Base-by-base conservation (phyloP, 2,113 vertebrate species). In the Proteles cristata region DNA sequence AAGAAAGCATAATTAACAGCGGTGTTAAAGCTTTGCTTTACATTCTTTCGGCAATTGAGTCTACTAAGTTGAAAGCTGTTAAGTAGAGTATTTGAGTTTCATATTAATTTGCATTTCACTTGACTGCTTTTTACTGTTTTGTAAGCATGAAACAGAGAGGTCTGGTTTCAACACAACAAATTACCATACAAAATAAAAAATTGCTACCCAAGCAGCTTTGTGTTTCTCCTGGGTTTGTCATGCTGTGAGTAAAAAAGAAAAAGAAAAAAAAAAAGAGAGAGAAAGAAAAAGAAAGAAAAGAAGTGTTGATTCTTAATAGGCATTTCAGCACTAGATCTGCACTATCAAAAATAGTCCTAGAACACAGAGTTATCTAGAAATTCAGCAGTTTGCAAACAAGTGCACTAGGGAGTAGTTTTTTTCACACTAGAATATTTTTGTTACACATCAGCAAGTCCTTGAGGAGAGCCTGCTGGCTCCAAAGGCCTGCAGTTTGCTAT, bases 381-480 rank as follows among this genome's bases (percentile, higher is more conserved):
- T 98, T 98, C 98, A 98, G 98, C 98, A 98, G 98, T 98, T 98
- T 98, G 97, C 97, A 98, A 98, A 98, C 97, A 98, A 97, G 95
- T 97, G 94, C 97, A 96, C 95, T 94, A 97, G 97, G 98, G 97
- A 97, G 97, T 97, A 97, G 90, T 87, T 96, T 98, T 79, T 97
- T 98, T 98, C 96, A 97, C 95, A 97, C 97, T 94, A 97, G 98
- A 98, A 98, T 98, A 97, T 98, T 98, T 98, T 98, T 98, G 90
- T 92, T 98, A 96, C 98, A 98, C 96, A 98, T 98, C 96, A 98
- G 98, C 97, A 97, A 98, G 94, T 98, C 97, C 96, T 98, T 97
- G 90, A 96, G 97, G 95, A 98, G 95, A 97, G 96, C 97, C 96
- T 97, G 96, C 97, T 97, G 97, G 95, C 88, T 98, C 97, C 89